Evolutionary conservation across 2,797 vertebrate species (phyloP).

Genomic region (Pseudomugil tenellus): DNA sequence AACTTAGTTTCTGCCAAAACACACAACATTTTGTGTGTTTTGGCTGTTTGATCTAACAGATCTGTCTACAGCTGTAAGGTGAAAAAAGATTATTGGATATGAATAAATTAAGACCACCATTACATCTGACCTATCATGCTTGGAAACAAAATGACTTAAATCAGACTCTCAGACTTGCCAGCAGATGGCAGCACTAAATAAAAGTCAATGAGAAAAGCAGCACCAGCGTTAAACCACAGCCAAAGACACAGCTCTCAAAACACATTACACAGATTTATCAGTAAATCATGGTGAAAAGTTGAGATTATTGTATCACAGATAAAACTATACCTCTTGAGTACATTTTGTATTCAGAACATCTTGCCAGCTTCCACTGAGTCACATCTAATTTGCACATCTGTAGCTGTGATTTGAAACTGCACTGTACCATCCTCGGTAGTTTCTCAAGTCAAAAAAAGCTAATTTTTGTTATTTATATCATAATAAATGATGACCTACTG

Average conservation of each 20-base stretch:
- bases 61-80: background rate
- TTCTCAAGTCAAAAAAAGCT: background rate
- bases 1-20: too few relatives aligned
- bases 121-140: background rate
- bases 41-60: background rate
- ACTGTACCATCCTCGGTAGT: background rate
- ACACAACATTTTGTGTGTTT: background rate
- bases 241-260: background rate
- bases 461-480: background rate
- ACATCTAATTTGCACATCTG: background rate
- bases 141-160: background rate
- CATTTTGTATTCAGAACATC: background rate
- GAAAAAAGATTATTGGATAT: background rate
- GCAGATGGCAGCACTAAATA: constrained; percentile 68
- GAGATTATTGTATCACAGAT: background rate
- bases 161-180: constrained; percentile 33
- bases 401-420: background rate
- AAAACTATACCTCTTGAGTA: background rate
- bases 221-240: background rate
- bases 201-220: constrained; percentile 19
- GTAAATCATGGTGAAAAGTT: background rate
- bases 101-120: background rate
- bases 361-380: constrained; percentile 1
- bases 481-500: constrained; percentile 82
- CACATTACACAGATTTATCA: background rate